phyloP scores from a whole-genome alignment of 2,113 vertebrate species.

The Thermophis baileyi region DNA sequence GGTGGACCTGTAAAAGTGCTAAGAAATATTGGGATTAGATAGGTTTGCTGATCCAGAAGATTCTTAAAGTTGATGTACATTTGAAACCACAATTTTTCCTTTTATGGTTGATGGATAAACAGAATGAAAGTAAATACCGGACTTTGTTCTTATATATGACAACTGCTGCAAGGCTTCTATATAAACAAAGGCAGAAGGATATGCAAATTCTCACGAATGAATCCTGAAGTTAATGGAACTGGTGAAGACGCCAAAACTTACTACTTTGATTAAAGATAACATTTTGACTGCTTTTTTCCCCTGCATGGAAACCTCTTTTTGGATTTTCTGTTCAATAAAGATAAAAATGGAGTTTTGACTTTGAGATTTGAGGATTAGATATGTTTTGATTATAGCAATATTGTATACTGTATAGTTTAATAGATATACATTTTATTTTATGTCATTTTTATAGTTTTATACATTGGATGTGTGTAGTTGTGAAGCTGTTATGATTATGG shows the following conservation, averaged over 20 bases:
- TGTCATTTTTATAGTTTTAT: background rate
- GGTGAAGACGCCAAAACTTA: background rate
- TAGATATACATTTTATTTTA: background rate
- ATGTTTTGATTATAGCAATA: background rate
- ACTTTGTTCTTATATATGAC: background rate
- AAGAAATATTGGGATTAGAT: background rate
- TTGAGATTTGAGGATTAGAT: background rate
- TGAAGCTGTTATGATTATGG: background rate
- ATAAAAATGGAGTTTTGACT: background rate
- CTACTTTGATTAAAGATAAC: background rate
- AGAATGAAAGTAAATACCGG: background rate
- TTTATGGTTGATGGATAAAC: background rate
- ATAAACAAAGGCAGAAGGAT: background rate
- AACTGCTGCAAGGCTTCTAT: background rate
- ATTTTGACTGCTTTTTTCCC: background rate
- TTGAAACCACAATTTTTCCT: background rate
- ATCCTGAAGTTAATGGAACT: background rate
- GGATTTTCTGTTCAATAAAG: background rate
- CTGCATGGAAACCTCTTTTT: background rate
- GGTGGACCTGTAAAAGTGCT: background rate
- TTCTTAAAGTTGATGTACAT: background rate
- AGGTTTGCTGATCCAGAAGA: background rate
- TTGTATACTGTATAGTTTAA: background rate
- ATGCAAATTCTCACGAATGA: background rate
- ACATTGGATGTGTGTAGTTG: background rate